A percentile compares a stretch with the other conserved stretches of the same genome.
Conservation (phyloP, 1,140 invertebrate species). For the Aphaenogaster floridana region DNA sequence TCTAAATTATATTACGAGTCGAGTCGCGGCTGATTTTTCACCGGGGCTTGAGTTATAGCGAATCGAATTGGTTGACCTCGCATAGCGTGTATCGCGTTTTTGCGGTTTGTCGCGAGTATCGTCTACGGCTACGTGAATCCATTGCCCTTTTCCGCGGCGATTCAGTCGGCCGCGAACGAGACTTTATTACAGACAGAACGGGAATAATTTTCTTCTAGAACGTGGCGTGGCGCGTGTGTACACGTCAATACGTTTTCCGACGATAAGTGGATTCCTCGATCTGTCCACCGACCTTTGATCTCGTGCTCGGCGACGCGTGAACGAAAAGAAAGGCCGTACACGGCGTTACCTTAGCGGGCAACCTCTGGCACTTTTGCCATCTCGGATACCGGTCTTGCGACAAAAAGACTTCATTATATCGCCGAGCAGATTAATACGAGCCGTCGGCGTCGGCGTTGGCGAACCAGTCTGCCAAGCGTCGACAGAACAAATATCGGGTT, state of each 20-base stretch:
- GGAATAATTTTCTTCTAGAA: slow-evolving; percentile 43
- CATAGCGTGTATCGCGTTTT: slow-evolving; percentile 20
- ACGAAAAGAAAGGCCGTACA: slow-evolving; percentile 62
- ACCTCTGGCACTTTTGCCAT: slow-evolving; percentile 73
- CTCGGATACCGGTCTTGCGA: slow-evolving; percentile 63
- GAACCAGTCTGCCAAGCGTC: slow-evolving; percentile 42
- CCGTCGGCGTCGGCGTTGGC: slow-evolving; percentile 4
- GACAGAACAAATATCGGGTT: slow-evolving; percentile 33
- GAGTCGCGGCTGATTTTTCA: slow-evolving; percentile 34
- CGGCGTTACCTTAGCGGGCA: slow-evolving; percentile 58
- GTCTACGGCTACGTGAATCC: neutral
- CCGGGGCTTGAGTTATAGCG: slow-evolving; percentile 22
- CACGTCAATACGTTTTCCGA: slow-evolving; percentile 48
- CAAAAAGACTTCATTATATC: slow-evolving; percentile 72
- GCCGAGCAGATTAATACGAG: slow-evolving; percentile 60
- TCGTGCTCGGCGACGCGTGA: slow-evolving; percentile 71
- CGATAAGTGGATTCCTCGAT: slow-evolving; percentile 75
- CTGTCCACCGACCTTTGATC: slow-evolving; percentile 74
- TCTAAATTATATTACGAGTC: slow-evolving; percentile 58
- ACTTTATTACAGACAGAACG: slow-evolving; percentile 19
- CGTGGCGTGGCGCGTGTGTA: neutral
- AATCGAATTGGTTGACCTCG: slow-evolving; percentile 37
- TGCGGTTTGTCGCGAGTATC: slow-evolving; percentile 22
- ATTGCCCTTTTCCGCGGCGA: slow-evolving; percentile 3
- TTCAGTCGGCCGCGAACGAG: slow-evolving; percentile 11